Percentiles rank a stretch among this genome's conserved stretches.
Conservation (phyloP, 1,140 invertebrate species). For the Drosophila ambigua region DNA sequence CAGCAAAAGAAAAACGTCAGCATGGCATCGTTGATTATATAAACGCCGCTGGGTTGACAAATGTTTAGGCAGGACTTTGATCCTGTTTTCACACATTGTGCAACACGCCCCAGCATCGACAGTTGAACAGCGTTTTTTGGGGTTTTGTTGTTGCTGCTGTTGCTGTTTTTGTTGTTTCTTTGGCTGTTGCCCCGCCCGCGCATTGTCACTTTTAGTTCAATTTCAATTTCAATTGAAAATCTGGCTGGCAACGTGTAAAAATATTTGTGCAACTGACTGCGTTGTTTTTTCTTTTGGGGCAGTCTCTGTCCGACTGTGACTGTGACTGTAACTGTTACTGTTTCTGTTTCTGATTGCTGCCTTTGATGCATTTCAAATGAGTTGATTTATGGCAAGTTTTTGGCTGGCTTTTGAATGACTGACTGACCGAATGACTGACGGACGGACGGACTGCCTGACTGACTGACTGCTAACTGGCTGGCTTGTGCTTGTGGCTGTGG, state of each 20-base stretch:
- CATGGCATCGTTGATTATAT: conserved; percentile 66
- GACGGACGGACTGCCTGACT: conserved; percentile 32
- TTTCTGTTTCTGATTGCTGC: conserved; percentile 79
- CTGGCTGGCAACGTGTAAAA: conserved; percentile 69
- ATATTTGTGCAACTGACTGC: conserved; percentile 80
- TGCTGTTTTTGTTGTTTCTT: conserved; percentile 3
- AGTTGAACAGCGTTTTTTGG: conserved; percentile 36
- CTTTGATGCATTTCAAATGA: conserved; percentile 81
- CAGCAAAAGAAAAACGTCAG: conserved; percentile 7
- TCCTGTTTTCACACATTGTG: conserved; percentile 81
- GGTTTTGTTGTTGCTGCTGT: neutral
- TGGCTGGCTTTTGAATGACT: conserved; percentile 64
- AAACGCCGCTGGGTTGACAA: conserved; percentile 72
- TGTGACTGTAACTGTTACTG: conserved; percentile 54
- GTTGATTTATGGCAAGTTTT: conserved; percentile 80
- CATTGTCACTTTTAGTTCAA: conserved; percentile 60
- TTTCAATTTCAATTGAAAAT: conserved; percentile 71
- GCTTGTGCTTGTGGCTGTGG: conserved; percentile 14
- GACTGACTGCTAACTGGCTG: conserved; percentile 52
- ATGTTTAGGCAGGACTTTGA: conserved; percentile 78
- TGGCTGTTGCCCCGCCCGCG: conserved; percentile 60
- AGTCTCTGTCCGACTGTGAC: conserved; percentile 48
- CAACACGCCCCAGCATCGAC: conserved; percentile 58
- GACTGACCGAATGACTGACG: conserved; percentile 29
- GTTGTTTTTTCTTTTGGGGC: conserved; percentile 48